Evolutionary conservation across 2,113 vertebrate genomes (phyloP).

Genomic region (Tenrec ecaudatus): DNA sequence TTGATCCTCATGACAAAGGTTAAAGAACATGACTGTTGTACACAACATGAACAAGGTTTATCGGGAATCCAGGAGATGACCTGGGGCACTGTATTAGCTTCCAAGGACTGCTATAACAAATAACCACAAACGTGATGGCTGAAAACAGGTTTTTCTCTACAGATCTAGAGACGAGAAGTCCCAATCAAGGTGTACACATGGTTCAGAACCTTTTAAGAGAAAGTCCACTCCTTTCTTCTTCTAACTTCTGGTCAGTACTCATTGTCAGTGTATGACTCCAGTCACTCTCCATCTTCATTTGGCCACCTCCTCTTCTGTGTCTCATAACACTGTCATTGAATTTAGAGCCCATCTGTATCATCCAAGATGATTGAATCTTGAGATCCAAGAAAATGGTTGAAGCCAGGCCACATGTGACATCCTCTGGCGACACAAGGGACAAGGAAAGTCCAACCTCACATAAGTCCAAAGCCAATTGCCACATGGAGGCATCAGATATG

Average conservation of each 20-base stretch:
- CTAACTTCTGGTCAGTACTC: not conserved
- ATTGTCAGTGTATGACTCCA: not conserved
- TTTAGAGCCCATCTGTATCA: not conserved
- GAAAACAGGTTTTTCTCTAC: not conserved
- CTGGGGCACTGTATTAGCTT: not conserved
- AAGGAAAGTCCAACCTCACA: no score
- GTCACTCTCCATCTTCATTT: not conserved
- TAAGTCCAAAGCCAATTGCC: not conserved
- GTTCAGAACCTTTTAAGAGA: not conserved
- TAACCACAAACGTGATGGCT: not conserved
- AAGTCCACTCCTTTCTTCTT: not conserved
- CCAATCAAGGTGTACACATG: not conserved
- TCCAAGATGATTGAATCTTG: not conserved
- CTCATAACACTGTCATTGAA: not conserved
- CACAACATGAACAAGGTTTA: not conserved
- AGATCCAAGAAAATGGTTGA: no score
- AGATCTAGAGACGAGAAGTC: not conserved
- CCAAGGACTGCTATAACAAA: conserved; percentile 1
- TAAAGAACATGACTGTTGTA: not conserved
- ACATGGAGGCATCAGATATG: not conserved
- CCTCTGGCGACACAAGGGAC: no score
- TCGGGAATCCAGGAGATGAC: not conserved
- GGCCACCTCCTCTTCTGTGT: not conserved
- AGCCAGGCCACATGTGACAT: no score
- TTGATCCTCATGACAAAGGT: not conserved